Percentiles rank a stretch among this genome's conserved stretches.
These are phyloP conservation scores for Hyles euphorbiae DNA, from an alignment of 1,140 invertebrate species.

Conservation along the genomic window DNA sequence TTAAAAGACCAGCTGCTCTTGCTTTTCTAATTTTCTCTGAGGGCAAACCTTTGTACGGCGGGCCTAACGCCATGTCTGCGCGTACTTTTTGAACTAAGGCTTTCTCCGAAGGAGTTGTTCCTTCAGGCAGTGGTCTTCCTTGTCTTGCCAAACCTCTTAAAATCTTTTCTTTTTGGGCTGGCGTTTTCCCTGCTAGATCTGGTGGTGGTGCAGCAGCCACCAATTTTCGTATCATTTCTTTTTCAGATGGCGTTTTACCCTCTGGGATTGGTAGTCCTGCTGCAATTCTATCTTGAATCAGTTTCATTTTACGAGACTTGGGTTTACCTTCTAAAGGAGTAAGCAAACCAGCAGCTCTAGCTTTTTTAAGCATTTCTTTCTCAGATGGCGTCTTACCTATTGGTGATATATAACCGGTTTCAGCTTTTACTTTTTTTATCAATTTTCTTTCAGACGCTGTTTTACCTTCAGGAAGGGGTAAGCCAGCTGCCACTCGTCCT, in stretches of 20 bases:
- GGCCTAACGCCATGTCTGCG: constrained; percentile 11
- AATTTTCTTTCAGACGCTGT: constrained; percentile 30
- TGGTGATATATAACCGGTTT: constrained; percentile 30
- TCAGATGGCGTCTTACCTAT: constrained; percentile 32
- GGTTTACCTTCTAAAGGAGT: constrained; percentile 40
- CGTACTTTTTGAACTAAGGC: constrained; percentile 10
- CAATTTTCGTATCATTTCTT: constrained; percentile 24
- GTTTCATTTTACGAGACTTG: constrained; percentile 35
- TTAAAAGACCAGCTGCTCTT: constrained; percentile 17
- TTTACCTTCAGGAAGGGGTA: constrained; percentile 31
- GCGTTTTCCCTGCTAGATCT: constrained; percentile 28
- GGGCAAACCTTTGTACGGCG: constrained; percentile 5
- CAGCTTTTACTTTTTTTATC: constrained; percentile 23
- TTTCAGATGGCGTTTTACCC: constrained; percentile 27
- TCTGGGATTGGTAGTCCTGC: constrained; percentile 34
- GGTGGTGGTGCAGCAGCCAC: constrained; percentile 21
- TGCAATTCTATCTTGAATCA: constrained; percentile 28
- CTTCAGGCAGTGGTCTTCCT: constrained; percentile 37
- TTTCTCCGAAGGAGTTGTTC: constrained; percentile 31
- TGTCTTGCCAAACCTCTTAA: constrained; percentile 22
- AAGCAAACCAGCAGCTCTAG: constrained; percentile 17
- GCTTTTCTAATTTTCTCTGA: constrained; percentile 30
- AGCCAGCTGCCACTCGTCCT: constrained; percentile 21
- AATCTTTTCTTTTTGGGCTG: constrained; percentile 37
- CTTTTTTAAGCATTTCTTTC: constrained; percentile 17